These are phyloP conservation scores for Calyptomena viridis DNA, from an alignment of 2,113 vertebrate species.

Conservation along the genomic window DNA sequence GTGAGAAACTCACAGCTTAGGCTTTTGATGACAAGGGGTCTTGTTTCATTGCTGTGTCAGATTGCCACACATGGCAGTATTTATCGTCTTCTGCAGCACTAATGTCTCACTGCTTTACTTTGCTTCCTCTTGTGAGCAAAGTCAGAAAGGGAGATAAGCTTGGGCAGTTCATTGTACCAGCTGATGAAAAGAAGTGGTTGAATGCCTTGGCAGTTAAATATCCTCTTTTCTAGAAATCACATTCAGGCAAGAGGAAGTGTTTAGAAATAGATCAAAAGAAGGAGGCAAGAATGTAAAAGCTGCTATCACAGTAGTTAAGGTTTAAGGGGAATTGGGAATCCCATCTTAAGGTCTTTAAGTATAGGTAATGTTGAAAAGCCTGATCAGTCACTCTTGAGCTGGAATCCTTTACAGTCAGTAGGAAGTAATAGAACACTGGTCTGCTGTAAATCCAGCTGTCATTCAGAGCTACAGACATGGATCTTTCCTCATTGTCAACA, in stretches of 20 bases:
- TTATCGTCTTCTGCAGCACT: neutral
- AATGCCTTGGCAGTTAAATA: neutral
- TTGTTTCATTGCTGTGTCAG: neutral
- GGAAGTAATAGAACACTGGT: neutral
- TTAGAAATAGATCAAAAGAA: neutral
- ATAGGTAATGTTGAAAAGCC: neutral
- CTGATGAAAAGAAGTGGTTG: neutral
- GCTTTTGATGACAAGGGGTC: neutral
- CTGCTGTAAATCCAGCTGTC: neutral
- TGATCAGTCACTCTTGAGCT: neutral
- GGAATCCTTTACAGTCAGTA: neutral
- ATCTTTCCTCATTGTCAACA: neutral
- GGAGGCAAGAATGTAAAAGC: neutral
- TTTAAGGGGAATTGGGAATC: neutral
- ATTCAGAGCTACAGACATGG: neutral
- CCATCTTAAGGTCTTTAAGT: neutral
- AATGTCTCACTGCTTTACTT: neutral
- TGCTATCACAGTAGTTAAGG: neutral
- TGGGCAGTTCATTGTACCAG: neutral
- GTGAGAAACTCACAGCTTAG: neutral
- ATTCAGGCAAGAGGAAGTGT: neutral
- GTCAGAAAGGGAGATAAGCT: neutral
- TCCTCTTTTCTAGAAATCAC: neutral
- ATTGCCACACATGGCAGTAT: neutral
- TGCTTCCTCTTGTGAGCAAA: neutral